Conservation (phyloP, 2,888 invertebrate genomes). For the Acanthosepion esculentum region DNA sequence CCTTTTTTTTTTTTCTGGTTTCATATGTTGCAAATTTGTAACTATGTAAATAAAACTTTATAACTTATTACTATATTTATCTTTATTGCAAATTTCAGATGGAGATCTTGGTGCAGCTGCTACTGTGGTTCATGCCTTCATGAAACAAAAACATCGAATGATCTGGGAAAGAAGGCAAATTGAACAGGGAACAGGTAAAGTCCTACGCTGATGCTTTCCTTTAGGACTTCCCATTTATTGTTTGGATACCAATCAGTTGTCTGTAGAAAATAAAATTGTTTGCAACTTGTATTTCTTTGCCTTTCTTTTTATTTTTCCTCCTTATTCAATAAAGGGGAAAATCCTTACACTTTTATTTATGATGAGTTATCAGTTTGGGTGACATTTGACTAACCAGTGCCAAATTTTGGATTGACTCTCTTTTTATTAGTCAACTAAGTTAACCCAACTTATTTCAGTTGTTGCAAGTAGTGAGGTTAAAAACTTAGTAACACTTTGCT, state of each 20-base stretch:
- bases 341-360: too few relatives aligned
- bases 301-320: neutral
- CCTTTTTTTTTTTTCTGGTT: too few relatives aligned
- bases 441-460: too few relatives aligned
- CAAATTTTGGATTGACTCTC: too few relatives aligned
- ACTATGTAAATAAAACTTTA: too few relatives aligned
- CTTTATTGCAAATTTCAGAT: slow-evolving; percentile 76
- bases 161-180: slow-evolving; percentile 93
- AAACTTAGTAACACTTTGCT: too few relatives aligned
- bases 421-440: too few relatives aligned
- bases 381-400: too few relatives aligned
- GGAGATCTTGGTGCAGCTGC: slow-evolving; percentile 90
- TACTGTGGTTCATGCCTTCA: slow-evolving; percentile 85
- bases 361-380: too few relatives aligned
- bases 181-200: slow-evolving; percentile 50
- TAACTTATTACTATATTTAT: neutral
- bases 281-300: neutral
- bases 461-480: too few relatives aligned
- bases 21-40: too few relatives aligned
- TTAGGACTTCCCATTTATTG: neutral
- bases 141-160: slow-evolving; percentile 99
- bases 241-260: neutral
- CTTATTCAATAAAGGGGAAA: too few relatives aligned
- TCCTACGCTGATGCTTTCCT: neutral
- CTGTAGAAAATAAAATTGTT: neutral